Evolutionary conservation across 2,888 invertebrate genomes (phyloP).

Genomic region (Pollenia labialis): DNA sequence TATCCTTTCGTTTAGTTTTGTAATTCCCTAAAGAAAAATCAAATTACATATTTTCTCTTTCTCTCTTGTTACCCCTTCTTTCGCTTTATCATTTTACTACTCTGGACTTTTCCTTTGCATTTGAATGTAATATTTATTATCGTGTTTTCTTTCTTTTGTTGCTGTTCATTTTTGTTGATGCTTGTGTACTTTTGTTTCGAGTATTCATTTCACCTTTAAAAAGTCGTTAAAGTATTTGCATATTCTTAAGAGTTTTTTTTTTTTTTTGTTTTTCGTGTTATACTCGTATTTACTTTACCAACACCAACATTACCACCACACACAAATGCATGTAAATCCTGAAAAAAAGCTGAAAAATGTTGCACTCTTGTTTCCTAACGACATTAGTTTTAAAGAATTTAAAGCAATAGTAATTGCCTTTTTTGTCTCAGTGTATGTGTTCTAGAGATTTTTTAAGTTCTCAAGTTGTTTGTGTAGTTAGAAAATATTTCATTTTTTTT

Average conservation of each 20-base stretch:
- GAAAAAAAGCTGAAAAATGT: conserved; percentile 5
- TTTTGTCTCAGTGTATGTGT: background rate
- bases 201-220: conserved; percentile 82
- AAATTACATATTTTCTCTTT: conserved; percentile 18
- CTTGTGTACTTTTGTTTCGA: conserved; percentile 29
- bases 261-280: conserved; percentile 23
- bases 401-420: conserved; percentile 55
- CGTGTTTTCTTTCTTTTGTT: conserved; percentile 27
- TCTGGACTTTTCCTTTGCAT: background rate
- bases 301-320: conserved; percentile 7
- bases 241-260: conserved; percentile 77
- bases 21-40: conserved; percentile 57
- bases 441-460: background rate
- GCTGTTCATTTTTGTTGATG: background rate
- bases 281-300: conserved; percentile 39
- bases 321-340: conserved; percentile 35
- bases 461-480: conserved; percentile 43
- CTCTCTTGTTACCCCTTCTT: background rate
- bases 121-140: conserved; percentile 39
- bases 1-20: conserved; percentile 28
- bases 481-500: conserved; percentile 43
- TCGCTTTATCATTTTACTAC: background rate
- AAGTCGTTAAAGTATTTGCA: conserved; percentile 82
- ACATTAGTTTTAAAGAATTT: conserved; percentile 70
- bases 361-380: conserved; percentile 59